Evolutionary conservation across 2,888 invertebrate species (phyloP).

Genomic region (Luperina nickerlii): DNA sequence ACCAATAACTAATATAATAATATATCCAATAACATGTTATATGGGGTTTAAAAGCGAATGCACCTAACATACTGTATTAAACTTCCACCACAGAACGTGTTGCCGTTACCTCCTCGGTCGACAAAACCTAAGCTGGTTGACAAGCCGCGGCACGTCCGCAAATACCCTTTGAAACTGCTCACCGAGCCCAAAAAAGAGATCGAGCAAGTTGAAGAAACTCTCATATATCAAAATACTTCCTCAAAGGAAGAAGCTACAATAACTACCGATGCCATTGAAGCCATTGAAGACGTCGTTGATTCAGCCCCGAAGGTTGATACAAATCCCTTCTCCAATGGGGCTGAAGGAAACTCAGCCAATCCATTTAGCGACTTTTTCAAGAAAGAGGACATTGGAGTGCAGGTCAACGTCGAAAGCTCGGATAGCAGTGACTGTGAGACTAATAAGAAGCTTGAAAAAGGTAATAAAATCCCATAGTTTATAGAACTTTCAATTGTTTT

Average conservation of each 20-base stretch:
- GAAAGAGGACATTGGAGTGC: constrained; percentile 19
- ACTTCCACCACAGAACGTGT: constrained; percentile 71
- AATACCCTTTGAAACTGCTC: constrained; percentile 79
- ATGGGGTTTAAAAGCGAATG: background rate
- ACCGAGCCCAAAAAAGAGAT: constrained; percentile 27
- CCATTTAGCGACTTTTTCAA: constrained; percentile 68
- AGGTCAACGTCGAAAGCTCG: constrained; percentile 11
- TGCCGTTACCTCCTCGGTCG: constrained; percentile 82
- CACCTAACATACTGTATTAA: background rate
- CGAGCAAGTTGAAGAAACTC: background rate
- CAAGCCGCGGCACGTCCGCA: constrained; percentile 83
- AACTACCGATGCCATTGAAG: constrained; percentile 29
- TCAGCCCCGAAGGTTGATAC: constrained; percentile 66
- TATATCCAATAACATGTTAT: background rate
- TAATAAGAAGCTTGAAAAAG: constrained; percentile 78
- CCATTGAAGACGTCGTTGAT: constrained; percentile 75
- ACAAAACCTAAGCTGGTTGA: constrained; percentile 82
- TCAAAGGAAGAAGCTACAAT: constrained; percentile 28
- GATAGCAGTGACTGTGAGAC: constrained; percentile 48
- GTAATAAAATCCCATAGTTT: constrained; percentile 60
- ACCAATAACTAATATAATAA: background rate
- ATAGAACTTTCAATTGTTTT: too few species aligned
- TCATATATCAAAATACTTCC: constrained; percentile 82
- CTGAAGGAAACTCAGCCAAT: constrained; percentile 63
- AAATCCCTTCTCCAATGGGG: constrained; percentile 76